Evolutionary conservation across 2,888 invertebrate genomes (phyloP).

Genomic region (Orthonevra nobilis): DNA sequence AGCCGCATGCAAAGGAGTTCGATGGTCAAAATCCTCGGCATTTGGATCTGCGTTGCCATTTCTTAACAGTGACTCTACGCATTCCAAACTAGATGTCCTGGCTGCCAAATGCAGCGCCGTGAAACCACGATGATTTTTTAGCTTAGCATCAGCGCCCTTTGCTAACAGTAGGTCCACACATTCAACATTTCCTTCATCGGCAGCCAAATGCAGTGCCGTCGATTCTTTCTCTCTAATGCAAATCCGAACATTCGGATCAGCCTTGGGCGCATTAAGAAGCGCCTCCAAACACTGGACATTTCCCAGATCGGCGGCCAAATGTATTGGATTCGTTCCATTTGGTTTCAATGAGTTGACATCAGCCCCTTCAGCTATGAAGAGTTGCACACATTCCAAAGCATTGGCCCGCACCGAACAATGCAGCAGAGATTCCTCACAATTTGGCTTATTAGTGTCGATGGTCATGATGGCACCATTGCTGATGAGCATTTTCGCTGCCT

Average conservation of each 20-base stretch:
- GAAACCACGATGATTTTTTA: slow-evolving; percentile 89
- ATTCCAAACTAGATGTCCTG: slow-evolving; percentile 89
- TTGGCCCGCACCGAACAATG: slow-evolving; percentile 94
- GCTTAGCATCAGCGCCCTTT: slow-evolving; percentile 88
- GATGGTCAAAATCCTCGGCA: slow-evolving; percentile 88
- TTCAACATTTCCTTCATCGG: slow-evolving; percentile 92
- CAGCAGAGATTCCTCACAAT: slow-evolving; percentile 88
- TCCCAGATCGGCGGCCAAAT: slow-evolving; percentile 90
- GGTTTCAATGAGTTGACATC: slow-evolving; percentile 88
- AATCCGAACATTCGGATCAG: slow-evolving; percentile 86
- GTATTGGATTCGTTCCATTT: slow-evolving; percentile 89
- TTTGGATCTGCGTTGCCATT: slow-evolving; percentile 90
- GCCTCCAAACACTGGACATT: slow-evolving; percentile 88
- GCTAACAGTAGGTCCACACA: slow-evolving; percentile 88
- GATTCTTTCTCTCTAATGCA: slow-evolving; percentile 87
- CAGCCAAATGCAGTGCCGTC: slow-evolving; percentile 91
- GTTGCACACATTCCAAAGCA: slow-evolving; percentile 88
- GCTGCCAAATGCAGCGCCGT: slow-evolving; percentile 93
- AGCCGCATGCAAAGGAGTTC: slow-evolving; percentile 91
- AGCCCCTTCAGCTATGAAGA: slow-evolving; percentile 88
- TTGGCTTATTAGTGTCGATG: slow-evolving; percentile 84
- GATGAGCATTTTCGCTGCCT: slow-evolving; percentile 89
- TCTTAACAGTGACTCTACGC: slow-evolving; percentile 88
- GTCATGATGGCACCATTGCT: slow-evolving; percentile 86
- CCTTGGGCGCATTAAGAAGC: slow-evolving; percentile 87